Evolutionary conservation across 2,797 vertebrate genomes (phyloP).

Genomic region (Rhabdomys pumilio): DNA sequence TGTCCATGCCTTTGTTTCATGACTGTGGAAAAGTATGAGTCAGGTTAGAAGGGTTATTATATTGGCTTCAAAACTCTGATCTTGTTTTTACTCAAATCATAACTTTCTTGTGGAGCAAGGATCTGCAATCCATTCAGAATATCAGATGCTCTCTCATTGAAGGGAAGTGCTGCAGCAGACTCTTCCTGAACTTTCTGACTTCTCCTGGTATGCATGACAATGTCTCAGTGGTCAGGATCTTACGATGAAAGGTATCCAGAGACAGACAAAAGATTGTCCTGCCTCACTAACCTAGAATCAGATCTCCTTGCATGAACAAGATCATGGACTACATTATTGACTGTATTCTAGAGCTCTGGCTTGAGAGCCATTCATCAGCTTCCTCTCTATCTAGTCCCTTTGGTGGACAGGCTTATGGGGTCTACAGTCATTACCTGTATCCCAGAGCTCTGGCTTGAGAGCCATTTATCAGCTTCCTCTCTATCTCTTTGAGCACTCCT

Average conservation of each 20-base stretch:
- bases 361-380: neutral
- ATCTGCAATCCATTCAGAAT: neutral
- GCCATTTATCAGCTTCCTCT: neutral
- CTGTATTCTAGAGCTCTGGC: neutral
- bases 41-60: neutral
- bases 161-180: neutral
- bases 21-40: neutral
- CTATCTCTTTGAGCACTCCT: neutral
- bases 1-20: neutral
- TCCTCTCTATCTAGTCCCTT: neutral
- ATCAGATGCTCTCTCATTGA: neutral
- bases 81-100: neutral
- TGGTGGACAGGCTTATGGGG: neutral
- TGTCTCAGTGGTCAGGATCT: neutral
- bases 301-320: neutral
- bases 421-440: neutral
- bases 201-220: neutral
- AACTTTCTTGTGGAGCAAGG: neutral
- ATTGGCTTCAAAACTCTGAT: neutral
- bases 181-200: neutral
- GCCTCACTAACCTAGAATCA: neutral
- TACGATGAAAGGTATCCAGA: neutral
- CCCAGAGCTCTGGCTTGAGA: neutral
- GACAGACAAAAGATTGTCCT: neutral
- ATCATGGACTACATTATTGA: neutral